phyloP scores from a whole-genome alignment of 2,113 vertebrate genomes.

The Spea multiplicata region DNA sequence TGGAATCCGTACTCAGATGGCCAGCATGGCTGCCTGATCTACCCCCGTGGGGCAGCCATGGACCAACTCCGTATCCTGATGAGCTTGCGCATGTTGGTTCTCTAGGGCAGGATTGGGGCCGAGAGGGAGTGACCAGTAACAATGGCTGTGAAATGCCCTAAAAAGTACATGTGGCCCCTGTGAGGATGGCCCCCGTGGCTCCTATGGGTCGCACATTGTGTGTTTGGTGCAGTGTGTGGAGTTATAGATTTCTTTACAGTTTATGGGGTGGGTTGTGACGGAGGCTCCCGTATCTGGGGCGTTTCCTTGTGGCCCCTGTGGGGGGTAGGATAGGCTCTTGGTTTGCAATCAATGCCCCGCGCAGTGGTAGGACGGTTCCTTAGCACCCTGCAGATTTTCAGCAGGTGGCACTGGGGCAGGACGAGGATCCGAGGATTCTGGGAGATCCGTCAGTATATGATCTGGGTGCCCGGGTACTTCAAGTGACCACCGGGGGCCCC shows the following conservation, averaged over 20 bases:
- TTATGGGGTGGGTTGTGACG: too few species aligned
- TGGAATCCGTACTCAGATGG: slow-evolving; percentile 56
- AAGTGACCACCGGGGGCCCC: slow-evolving; percentile 63
- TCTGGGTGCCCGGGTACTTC: slow-evolving; percentile 69
- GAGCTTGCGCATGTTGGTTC: background rate
- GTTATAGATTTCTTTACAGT: too few species aligned
- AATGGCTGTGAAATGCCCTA: too few species aligned
- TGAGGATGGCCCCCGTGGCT: too few species aligned
- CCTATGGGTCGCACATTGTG: too few species aligned
- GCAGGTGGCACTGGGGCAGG: slow-evolving; percentile 57
- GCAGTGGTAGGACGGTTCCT: slow-evolving; percentile 33
- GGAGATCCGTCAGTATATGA: slow-evolving; percentile 54
- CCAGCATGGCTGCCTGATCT: slow-evolving; percentile 66
- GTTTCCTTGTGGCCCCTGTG: slow-evolving; percentile 39
- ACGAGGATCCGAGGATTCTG: slow-evolving; percentile 39
- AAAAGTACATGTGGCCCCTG: too few species aligned
- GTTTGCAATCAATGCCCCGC: too few species aligned
- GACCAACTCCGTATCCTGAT: slow-evolving; percentile 78
- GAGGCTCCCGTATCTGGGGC: too few species aligned
- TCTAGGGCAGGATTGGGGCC: background rate
- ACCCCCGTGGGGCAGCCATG: slow-evolving; percentile 59
- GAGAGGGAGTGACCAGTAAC: too few species aligned
- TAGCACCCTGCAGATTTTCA: slow-evolving; percentile 69
- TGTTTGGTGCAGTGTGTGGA: too few species aligned
- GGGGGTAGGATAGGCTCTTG: too few species aligned